Evolutionary conservation across 1,140 invertebrate genomes (phyloP).

Genomic region (Apocrypta bakeri): DNA sequence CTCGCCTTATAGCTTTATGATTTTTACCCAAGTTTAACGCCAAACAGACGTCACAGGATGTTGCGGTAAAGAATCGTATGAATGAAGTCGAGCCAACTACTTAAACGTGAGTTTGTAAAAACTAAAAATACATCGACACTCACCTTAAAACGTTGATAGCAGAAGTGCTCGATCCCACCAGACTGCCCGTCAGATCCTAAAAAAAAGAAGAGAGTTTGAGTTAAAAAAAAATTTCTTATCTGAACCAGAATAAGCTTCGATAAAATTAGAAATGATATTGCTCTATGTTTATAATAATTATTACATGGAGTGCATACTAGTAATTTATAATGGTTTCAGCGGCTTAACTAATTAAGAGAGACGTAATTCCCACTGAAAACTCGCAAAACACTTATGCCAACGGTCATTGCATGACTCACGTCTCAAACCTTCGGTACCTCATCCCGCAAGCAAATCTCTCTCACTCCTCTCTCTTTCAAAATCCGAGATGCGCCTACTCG

Average conservation of each 20-base stretch:
- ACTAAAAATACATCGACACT: conserved; percentile 16
- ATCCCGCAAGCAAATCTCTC: neutral
- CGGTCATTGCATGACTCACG: neutral
- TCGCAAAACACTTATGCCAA: too few species aligned
- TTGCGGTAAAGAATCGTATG: neutral
- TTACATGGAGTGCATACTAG: too few species aligned
- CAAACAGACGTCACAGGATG: conserved; percentile 9
- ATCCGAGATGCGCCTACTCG: neutral
- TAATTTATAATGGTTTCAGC: too few species aligned
- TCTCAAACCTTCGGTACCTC: neutral
- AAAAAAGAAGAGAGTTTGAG: neutral
- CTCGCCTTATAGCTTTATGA: neutral
- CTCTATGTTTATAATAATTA: neutral
- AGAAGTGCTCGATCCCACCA: neutral
- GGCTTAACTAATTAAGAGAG: too few species aligned
- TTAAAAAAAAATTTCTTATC: neutral
- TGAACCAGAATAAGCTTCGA: neutral
- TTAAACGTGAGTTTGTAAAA: neutral
- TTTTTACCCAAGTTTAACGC: neutral
- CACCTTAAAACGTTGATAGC: conserved; percentile 13
- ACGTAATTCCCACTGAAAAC: neutral
- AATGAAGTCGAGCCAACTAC: neutral
- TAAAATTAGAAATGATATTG: neutral
- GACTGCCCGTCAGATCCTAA: neutral
- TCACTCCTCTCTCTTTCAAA: neutral